Evolutionary conservation across 2,888 invertebrate genomes (phyloP).

Genomic region (Mesorhabditis belari): DNA sequence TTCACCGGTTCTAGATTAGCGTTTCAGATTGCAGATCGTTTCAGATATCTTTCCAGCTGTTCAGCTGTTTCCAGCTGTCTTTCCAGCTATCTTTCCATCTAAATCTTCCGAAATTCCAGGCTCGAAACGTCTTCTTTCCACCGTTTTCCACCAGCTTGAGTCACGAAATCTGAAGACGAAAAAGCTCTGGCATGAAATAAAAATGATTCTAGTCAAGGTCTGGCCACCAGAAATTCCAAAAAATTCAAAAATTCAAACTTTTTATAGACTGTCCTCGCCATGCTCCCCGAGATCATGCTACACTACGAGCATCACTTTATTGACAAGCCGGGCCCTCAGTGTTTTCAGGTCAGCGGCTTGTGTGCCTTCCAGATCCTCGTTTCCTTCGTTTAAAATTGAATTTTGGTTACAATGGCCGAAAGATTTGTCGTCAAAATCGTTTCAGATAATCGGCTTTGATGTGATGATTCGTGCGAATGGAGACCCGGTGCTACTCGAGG

Average conservation of each 20-base stretch:
- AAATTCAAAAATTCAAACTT: too few relatives aligned
- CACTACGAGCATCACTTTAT: conserved; percentile 52
- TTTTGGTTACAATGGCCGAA: neutral
- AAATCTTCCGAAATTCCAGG: conserved; percentile 52
- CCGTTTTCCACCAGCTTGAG: conserved; percentile 54
- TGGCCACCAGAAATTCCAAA: neutral
- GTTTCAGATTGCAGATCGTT: too few relatives aligned
- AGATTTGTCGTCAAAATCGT: neutral
- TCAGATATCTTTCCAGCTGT: too few relatives aligned
- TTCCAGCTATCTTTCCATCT: too few relatives aligned
- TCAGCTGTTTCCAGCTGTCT: too few relatives aligned
- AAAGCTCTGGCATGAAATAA: conserved; percentile 56
- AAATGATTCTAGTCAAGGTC: conserved; percentile 55
- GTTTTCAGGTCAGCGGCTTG: conserved; percentile 59
- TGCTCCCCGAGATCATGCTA: conserved; percentile 57
- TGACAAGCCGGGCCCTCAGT: conserved; percentile 53
- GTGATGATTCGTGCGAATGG: conserved; percentile 55
- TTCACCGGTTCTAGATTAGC: too few relatives aligned
- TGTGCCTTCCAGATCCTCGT: too few relatives aligned
- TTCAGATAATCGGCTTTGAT: conserved; percentile 59
- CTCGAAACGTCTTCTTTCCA: conserved; percentile 57
- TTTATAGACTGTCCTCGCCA: conserved; percentile 55
- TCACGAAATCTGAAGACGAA: conserved; percentile 53
- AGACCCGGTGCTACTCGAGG: conserved; percentile 57
- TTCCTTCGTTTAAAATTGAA: neutral